Evolutionary conservation across 30 jellyfish, hydroid and myxozoan genomes (phyloP).

Genomic region (Hydractinia symbiolongicarpus): DNA sequence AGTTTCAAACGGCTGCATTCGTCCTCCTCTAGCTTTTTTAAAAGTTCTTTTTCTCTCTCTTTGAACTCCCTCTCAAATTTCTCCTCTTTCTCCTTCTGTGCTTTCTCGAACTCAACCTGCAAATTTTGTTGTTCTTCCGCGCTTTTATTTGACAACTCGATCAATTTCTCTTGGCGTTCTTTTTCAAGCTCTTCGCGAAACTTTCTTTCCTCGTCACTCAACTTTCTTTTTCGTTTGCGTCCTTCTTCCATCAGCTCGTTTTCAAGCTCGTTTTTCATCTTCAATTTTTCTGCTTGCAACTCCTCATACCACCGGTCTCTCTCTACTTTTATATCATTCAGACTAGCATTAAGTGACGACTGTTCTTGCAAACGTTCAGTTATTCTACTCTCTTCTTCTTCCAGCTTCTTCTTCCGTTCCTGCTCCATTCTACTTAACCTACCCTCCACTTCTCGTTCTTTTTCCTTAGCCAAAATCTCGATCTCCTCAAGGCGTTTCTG

Average conservation of each 20-base stretch:
- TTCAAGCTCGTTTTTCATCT: neutral
- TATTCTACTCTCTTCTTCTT: constrained; percentile 8
- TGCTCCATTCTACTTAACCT: neutral
- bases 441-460: neutral
- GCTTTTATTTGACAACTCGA: neutral
- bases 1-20: constrained; percentile 6
- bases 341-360: constrained; percentile 23
- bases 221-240: constrained; percentile 18
- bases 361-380: constrained; percentile 25
- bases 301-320: neutral
- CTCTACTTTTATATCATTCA: neutral
- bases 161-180: constrained; percentile 10
- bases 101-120: constrained; percentile 1
- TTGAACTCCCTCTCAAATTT: constrained; percentile 1
- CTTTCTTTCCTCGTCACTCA: constrained; percentile 2
- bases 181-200: constrained; percentile 14
- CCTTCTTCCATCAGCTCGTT: constrained; percentile 29
- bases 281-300: neutral
- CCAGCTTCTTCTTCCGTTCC: constrained; percentile 22
- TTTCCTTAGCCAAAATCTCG: constrained; percentile 28
- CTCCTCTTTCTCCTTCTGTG: neutral
- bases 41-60: constrained; percentile 8
- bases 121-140: constrained; percentile 1
- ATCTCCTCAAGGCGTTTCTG: neutral
- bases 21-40: neutral